phyloP scores from a whole-genome alignment of 2,888 invertebrate species.

The Hyposoter didymator region DNA sequence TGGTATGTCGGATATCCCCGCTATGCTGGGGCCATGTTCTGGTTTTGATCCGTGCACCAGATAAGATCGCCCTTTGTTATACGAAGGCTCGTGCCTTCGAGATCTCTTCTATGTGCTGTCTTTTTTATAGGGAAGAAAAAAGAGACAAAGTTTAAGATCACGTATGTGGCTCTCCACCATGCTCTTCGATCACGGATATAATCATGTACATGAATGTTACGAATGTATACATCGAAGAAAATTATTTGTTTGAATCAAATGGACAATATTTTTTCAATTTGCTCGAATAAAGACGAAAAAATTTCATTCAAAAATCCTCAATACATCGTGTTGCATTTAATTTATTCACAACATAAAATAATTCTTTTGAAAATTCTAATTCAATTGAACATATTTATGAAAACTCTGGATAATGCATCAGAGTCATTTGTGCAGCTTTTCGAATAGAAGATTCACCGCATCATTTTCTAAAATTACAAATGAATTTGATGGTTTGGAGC shows the following conservation, averaged over 20 bases:
- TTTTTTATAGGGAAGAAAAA: conserved; percentile 47
- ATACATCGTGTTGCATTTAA: too few relatives aligned
- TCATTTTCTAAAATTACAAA: background rate
- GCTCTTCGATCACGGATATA: conserved; percentile 1
- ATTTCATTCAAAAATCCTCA: too few relatives aligned
- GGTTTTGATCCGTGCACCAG: conserved; percentile 83
- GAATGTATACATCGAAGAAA: background rate
- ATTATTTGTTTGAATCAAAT: too few relatives aligned
- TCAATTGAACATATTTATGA: background rate
- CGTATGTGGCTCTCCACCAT: conserved; percentile 34
- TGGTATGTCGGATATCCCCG: conserved; percentile 83
- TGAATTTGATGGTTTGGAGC: background rate
- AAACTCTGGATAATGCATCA: too few relatives aligned
- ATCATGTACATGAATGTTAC: background rate
- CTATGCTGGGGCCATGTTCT: conserved; percentile 83
- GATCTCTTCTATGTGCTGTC: conserved; percentile 69
- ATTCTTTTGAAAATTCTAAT: background rate
- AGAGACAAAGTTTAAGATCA: conserved; percentile 25
- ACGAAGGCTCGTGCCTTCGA: conserved; percentile 81
- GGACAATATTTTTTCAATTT: too few relatives aligned
- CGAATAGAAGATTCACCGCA: background rate
- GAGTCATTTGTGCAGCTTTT: background rate
- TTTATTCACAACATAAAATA: too few relatives aligned
- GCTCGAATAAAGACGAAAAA: too few relatives aligned
- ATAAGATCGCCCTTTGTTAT: conserved; percentile 83